Evolutionary conservation across 2,113 vertebrate species (phyloP), one percentile per base, ranked within the genome.

Genomic region (Mobula birostris): DNA sequence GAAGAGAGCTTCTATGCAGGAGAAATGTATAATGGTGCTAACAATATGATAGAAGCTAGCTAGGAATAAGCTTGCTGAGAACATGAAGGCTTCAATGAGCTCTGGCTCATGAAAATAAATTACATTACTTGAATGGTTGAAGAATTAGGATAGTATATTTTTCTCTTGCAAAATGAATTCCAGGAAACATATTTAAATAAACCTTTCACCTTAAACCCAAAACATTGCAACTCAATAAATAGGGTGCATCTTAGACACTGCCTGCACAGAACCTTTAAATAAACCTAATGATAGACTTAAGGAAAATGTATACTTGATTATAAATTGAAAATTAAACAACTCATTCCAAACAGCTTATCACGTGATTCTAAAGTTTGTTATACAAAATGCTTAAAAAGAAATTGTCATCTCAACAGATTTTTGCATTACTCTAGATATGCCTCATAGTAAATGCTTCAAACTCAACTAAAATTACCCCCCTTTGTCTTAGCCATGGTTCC

Each of bases 401-500:
- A 88, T 63, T 11, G 58, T 63, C 58, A 88, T 58, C 58, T 15
- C 56, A 15, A 63, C 83, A 87, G 58, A 63, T 87, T 61, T 87
- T 87, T 5, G 27, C 83, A 88, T 63, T 61, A 19, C 83, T 61
- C 29, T n/a, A n/a, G 58, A 85, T 85, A 58, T 58, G 82, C 58
- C 58, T 48, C 48, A 56, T 9, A 24, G 48, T 48, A 61, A 88
- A 56, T 88, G 68, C n/a, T 88, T 63, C 58, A 88, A 88, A 63
- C 29, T 63, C 24, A 63, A 88, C 61, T 63, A 88, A 88, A 63
- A 63, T 63, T 63, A 27, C 58, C 61, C 61, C 27, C 56, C 83
- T 88, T 88, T 11, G 83, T 88, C 83, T 88, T 56, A 88, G 58
- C 58, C 58, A 87, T 87, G 83, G 83, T n/a, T 87, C 83, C 83